Evolutionary conservation across 1,140 invertebrate species (phyloP).

Genomic region (Drosophila littoralis): DNA sequence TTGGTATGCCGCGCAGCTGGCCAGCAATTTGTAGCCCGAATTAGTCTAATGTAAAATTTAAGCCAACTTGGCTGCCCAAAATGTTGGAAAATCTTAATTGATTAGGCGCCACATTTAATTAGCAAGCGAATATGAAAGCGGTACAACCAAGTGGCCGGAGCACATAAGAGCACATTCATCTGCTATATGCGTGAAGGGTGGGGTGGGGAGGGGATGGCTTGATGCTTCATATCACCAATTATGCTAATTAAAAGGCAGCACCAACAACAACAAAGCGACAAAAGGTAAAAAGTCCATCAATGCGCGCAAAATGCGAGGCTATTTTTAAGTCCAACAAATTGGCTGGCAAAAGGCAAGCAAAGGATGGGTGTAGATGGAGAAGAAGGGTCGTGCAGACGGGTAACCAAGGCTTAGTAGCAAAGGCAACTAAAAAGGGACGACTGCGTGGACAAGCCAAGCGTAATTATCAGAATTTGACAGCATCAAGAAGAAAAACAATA

Average conservation of each 20-base stretch:
- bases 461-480: conserved; percentile 74
- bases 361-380: neutral
- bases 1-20: conserved; percentile 71
- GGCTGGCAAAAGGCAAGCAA: conserved; percentile 28
- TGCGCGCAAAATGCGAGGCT: conserved; percentile 67
- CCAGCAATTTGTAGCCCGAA: conserved; percentile 76
- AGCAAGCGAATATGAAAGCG: conserved; percentile 53
- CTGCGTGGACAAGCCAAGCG: conserved; percentile 50
- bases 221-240: conserved; percentile 60
- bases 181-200: too few relatives aligned
- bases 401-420: conserved; percentile 31
- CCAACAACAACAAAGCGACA: conserved; percentile 14
- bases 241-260: conserved; percentile 73
- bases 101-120: conserved; percentile 76
- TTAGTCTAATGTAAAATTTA: conserved; percentile 82
- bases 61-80: conserved; percentile 14
- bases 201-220: neutral
- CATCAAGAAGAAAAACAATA: neutral
- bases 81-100: conserved; percentile 60
- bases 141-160: conserved; percentile 22
- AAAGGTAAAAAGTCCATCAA: conserved; percentile 57
- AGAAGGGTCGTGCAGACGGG: neutral
- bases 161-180: conserved; percentile 55
- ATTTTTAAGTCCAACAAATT: conserved; percentile 68
- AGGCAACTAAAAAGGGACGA: conserved; percentile 40